Evolutionary conservation across 1,140 invertebrate genomes (phyloP), one percentile per base, ranked within the genome.

Genomic region (Pinna nobilis): DNA sequence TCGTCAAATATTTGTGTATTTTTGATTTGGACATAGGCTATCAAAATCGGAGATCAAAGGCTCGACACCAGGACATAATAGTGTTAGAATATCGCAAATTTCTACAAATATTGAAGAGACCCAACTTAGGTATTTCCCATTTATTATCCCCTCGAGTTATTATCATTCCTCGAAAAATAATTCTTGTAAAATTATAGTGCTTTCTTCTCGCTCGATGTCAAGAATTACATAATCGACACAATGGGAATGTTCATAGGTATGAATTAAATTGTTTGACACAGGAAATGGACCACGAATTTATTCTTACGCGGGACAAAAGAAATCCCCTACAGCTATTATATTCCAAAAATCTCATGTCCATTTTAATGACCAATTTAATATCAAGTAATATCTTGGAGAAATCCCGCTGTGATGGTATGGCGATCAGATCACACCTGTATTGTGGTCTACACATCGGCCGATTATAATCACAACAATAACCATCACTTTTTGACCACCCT

Each of bases 331-430:
- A 32, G 55, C 66, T 57, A 69, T 69, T 69, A 69, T 69, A 69
- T 41, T 57, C 53, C 20, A 59, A 69, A 69, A 51, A 57, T 69
- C 66, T 39, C 66, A 47, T 69, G 66, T 69, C 66, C 66, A 69
- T 57, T 69, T 69, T 69, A 69, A 69, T 69, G 66, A 69, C 50
- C 66, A 69, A 69, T 69, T 69, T 63, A 41, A 63, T 63, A 63
- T 63, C 59, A 37, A 37, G 59, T 23, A 25, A 63, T 63, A 63
- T 63, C 35, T 28, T 63, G 59, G 35, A 15, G 39, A 23, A 41
- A 11, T 35, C 59, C 59, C 39, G 39, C 59, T 63, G 59, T 41
- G 59, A 63, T 41, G 15, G 35, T 41, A 15, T 63, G 35, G 9
- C 39, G n/a, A 11, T 44, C n/a, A n/a, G n/a, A n/a, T n/a, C n/a